Evolutionary conservation across 2,797 vertebrate species (phyloP).

Genomic region (Peromyscus eremicus): DNA sequence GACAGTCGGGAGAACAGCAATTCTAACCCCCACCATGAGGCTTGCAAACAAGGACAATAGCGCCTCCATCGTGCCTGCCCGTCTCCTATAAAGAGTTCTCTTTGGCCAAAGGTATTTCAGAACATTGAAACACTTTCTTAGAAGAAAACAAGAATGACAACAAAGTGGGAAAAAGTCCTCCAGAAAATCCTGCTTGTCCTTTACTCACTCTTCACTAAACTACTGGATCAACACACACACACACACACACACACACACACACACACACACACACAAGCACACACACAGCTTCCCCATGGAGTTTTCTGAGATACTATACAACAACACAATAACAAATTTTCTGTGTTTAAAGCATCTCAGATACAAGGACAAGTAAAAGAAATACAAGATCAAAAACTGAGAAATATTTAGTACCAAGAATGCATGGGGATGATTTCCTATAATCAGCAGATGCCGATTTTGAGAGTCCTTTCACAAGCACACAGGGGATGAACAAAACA

Average conservation of each 20-base stretch:
- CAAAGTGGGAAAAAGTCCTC: background rate
- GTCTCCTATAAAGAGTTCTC: background rate
- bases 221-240: background rate
- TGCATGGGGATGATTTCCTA: background rate
- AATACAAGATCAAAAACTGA: background rate
- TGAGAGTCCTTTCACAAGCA: background rate
- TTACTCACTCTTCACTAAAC: background rate
- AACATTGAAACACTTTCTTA: background rate
- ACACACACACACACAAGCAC: background rate
- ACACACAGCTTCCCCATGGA: background rate
- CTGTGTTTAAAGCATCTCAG: background rate
- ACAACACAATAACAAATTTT: background rate
- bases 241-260: background rate
- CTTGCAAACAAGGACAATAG: background rate
- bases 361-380: background rate
- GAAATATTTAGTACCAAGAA: background rate
- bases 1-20: background rate
- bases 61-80: background rate
- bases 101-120: conserved; percentile 6
- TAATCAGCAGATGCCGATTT: background rate
- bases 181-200: background rate
- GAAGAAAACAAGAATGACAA: background rate
- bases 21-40: background rate
- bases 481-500: background rate
- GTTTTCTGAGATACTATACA: background rate